These are phyloP conservation scores for Athripsodes cinereus DNA, from an alignment of 2,888 invertebrate species.

Conservation along the genomic window DNA sequence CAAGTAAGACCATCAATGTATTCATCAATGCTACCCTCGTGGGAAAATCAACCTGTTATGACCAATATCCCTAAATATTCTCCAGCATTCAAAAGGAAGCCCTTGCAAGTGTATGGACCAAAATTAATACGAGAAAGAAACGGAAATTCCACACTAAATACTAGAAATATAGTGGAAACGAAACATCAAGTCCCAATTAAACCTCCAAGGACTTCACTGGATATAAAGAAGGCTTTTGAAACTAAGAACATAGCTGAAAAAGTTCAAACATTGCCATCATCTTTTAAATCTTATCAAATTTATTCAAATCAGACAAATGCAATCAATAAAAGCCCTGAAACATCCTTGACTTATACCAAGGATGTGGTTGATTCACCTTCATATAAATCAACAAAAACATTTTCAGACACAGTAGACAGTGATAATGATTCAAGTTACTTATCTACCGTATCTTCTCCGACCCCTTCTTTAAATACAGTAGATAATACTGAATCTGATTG, in stretches of 20 bases:
- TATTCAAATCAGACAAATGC: conserved; percentile 19
- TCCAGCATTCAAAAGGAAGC: conserved; percentile 74
- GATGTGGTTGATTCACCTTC: conserved; percentile 29
- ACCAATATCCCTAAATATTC: conserved; percentile 71
- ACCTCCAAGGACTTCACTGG: conserved; percentile 35
- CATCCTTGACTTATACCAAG: conserved; percentile 36
- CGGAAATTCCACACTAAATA: conserved; percentile 8
- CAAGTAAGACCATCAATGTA: conserved; percentile 14
- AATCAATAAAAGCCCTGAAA: conserved; percentile 21
- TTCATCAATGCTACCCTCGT: conserved; percentile 33
- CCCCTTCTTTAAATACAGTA: conserved; percentile 61
- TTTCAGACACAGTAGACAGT: conserved; percentile 52
- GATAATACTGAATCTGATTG: conserved; percentile 52
- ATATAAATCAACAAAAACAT: conserved; percentile 17
- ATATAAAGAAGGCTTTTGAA: conserved; percentile 34
- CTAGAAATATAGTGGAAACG: conserved; percentile 24
- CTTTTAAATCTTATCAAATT: conserved; percentile 23
- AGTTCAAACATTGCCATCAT: conserved; percentile 25
- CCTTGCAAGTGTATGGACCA: conserved; percentile 56
- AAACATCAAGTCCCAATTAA: conserved; percentile 29
- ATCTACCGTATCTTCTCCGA: conserved; percentile 69
- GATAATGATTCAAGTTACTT: conserved; percentile 82
- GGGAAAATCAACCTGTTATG: conserved; percentile 34
- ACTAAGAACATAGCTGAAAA: conserved; percentile 21
- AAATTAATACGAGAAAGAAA: conserved; percentile 27